Conservation (phyloP, 2,888 invertebrate species). For the Caenorhabditis virilis region DNA sequence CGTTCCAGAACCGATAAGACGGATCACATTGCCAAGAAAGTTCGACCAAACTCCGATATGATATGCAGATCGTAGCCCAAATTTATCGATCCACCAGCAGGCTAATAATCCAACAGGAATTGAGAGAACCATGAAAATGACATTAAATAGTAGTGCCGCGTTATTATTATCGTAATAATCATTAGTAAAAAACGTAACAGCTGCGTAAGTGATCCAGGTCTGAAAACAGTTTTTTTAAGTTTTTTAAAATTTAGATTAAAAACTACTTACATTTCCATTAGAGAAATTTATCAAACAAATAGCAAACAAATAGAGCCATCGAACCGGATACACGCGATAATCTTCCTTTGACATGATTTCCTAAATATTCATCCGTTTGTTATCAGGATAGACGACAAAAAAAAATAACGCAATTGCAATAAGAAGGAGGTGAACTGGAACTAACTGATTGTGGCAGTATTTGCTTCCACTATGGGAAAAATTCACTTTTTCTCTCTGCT, state of each 20-base stretch:
- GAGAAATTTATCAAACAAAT: constrained; percentile 61
- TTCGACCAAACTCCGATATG: constrained; percentile 70
- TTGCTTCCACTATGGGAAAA: too few species aligned
- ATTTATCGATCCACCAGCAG: constrained; percentile 71
- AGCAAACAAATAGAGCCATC: constrained; percentile 62
- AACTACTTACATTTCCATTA: constrained; percentile 61
- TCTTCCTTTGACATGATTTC: constrained; percentile 8
- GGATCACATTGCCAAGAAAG: constrained; percentile 69
- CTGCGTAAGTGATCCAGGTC: constrained; percentile 72
- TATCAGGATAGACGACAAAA: too few species aligned
- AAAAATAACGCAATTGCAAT: too few species aligned
- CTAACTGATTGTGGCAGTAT: too few species aligned
- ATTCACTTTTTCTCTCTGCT: too few species aligned
- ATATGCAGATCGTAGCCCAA: constrained; percentile 69
- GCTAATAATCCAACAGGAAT: constrained; percentile 71
- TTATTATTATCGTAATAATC: constrained; percentile 69
- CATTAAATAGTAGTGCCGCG: constrained; percentile 70
- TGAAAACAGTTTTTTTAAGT: constrained; percentile 62
- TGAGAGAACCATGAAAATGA: constrained; percentile 70
- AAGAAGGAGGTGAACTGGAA: too few species aligned
- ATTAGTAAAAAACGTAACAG: constrained; percentile 71
- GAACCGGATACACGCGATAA: constrained; percentile 45
- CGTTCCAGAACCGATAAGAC: constrained; percentile 67
- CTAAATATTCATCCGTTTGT: too few species aligned
- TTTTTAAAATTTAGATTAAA: background rate